Evolutionary conservation across 2,797 vertebrate genomes (phyloP).

Genomic region (Cossypha niveicapilla): DNA sequence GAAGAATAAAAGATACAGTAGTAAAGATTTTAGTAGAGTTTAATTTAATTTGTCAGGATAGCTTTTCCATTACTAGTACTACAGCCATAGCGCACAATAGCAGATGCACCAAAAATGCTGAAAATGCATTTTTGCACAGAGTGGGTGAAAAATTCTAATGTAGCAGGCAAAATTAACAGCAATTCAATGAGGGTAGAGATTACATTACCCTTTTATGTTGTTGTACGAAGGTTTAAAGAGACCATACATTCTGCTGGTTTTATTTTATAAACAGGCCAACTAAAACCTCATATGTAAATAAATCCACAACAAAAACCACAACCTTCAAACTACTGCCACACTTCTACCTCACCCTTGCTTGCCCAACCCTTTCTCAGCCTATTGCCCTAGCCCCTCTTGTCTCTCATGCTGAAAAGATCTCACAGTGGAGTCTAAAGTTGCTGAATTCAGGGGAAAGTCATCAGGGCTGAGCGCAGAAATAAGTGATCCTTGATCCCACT

Average conservation of each 20-base stretch:
- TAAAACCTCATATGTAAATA: background rate
- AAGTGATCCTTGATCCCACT: background rate
- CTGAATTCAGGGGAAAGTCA: background rate
- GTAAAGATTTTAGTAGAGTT: background rate
- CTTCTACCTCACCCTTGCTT: background rate
- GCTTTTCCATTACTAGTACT: background rate
- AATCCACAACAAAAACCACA: background rate
- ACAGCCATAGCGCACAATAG: background rate
- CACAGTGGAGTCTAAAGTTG: background rate
- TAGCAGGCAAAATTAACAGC: background rate
- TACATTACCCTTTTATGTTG: background rate
- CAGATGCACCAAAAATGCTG: constrained; percentile 1
- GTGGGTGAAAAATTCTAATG: background rate
- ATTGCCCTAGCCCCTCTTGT: background rate
- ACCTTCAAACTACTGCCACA: background rate
- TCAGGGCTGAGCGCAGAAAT: background rate
- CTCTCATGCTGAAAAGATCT: background rate
- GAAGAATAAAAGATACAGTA: background rate
- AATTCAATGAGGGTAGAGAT: background rate
- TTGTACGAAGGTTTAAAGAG: background rate
- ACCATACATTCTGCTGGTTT: background rate
- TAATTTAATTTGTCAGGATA: background rate
- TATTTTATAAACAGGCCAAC: background rate
- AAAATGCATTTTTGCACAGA: background rate
- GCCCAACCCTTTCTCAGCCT: background rate